Percentiles rank a stretch among this genome's conserved stretches.
phyloP scores from a whole-genome alignment of 2,113 vertebrate species.

The Lepus timidus region DNA sequence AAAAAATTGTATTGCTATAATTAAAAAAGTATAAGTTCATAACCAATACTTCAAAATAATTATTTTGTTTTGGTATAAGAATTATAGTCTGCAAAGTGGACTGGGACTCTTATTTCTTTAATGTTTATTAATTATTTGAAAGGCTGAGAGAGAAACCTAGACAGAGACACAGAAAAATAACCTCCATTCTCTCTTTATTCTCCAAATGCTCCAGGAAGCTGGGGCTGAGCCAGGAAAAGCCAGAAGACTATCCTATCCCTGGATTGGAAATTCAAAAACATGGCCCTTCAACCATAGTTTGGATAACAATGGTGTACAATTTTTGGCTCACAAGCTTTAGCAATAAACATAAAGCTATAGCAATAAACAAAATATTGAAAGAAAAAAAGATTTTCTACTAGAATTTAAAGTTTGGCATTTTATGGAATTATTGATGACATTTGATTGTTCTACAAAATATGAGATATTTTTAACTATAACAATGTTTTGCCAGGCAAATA shows the following conservation, averaged over 20 bases:
- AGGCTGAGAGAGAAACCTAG: too few species aligned
- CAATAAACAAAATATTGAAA: background rate
- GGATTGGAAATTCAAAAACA: background rate
- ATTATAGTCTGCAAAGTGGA: background rate
- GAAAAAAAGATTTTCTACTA: background rate
- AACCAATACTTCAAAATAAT: too few species aligned
- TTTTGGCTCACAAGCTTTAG: background rate
- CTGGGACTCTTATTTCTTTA: background rate
- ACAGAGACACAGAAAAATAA: too few species aligned
- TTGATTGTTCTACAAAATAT: background rate
- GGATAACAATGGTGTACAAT: background rate
- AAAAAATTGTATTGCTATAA: too few species aligned
- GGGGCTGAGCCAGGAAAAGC: too few species aligned
- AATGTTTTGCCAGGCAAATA: background rate
- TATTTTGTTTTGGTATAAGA: constrained; percentile 6
- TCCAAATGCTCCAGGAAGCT: too few species aligned
- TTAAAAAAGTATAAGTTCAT: too few species aligned
- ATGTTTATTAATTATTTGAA: too few species aligned
- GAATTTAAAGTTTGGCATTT: background rate
- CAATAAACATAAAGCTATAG: background rate
- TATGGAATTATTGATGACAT: background rate
- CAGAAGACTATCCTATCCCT: background rate
- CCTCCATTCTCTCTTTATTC: too few species aligned
- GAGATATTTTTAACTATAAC: background rate
- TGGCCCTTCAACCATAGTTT: background rate